Evolutionary conservation across 35 echinoderm and acorn worm species (phyloP), one percentile per base, ranked within the genome.

Genomic region (Strongylocentrotus purpuratus): DNA sequence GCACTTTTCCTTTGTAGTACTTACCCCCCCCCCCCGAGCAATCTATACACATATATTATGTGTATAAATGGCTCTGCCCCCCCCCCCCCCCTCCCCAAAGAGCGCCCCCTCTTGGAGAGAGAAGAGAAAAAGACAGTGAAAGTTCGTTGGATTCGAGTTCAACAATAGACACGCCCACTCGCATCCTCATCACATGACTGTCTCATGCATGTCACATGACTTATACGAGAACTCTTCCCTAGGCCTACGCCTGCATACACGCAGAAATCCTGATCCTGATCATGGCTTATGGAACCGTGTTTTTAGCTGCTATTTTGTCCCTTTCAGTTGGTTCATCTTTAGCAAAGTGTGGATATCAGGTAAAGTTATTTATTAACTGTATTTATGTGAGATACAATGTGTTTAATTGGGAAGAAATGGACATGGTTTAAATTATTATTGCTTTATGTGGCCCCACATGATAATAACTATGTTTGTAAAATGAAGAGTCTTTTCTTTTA

Each of bases 341-440:
- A 25, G 86, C 94, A 32, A 95, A 70, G 50, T 95, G 94, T 47
- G 94, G 94, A 47, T 95, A 95, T 46, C 45, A 95, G 85, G 94
- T 95, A 95, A 47, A 8, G 22, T 17, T 86, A 48, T 33, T n/a
- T 28, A n/a, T n/a, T n/a, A n/a, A n/a, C n/a, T n/a, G n/a, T n/a
- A n/a, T n/a, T 2, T 70, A 22, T 6, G 4, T 70, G 61, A 70
- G 1, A 70, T 70, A 25, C n/a, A n/a, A n/a, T n/a, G 17, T 70
- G 17, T 70, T 18, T 70, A 20, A 22, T 70, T 18, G 17, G 60
- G 61, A 70, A 22, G 17, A 25, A 22, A 25, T 70, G 17, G 0
- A 22, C 4, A 70, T 70, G 61, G 13, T 65, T 70, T 70, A 70
- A 20, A 17, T 8, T 70, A 18, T 18, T 65, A 4, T 20, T 70